phyloP scores from a whole-genome alignment of 1,140 invertebrate species.

The Zaprionus lachaisei region DNA sequence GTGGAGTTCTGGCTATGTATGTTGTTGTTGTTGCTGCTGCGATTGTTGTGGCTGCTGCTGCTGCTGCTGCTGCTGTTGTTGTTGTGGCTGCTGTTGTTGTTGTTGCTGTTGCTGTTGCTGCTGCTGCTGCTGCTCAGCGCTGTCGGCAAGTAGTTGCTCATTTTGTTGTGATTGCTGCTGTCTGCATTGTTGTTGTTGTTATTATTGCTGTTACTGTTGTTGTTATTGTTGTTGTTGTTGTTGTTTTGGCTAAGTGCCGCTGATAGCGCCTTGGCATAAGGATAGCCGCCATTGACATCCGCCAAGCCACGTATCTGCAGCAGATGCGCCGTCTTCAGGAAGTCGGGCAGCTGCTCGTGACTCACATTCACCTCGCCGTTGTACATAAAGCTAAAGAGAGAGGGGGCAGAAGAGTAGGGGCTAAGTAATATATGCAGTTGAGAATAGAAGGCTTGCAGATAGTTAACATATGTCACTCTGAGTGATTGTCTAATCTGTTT shows the following conservation, averaged over 20 bases:
- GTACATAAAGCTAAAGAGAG: slow-evolving; percentile 92
- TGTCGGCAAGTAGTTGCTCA: slow-evolving; percentile 60
- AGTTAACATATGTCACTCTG: no score
- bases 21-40: slow-evolving; percentile 31
- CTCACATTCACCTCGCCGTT: slow-evolving; percentile 96
- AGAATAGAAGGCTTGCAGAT: no score
- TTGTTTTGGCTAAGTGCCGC: slow-evolving; percentile 78
- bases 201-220: slow-evolving; percentile 53
- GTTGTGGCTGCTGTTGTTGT: slow-evolving; percentile 39
- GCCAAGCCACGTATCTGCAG: slow-evolving; percentile 95
- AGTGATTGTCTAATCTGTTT: no score
- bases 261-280: slow-evolving; percentile 64
- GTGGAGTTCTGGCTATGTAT: slow-evolving; percentile 62
- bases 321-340: slow-evolving; percentile 95
- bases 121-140: slow-evolving; percentile 36
- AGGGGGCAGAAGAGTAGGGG: background rate
- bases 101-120: slow-evolving; percentile 44
- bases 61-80: slow-evolving; percentile 32
- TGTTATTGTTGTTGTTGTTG: slow-evolving; percentile 51
- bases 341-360: slow-evolving; percentile 94
- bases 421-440: background rate
- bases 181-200: slow-evolving; percentile 55
- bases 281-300: slow-evolving; percentile 89
- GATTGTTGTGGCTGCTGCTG: slow-evolving; percentile 23
- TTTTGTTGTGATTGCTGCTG: slow-evolving; percentile 64